Evolutionary conservation across 2,113 vertebrate species (phyloP).

Genomic region (Stigmatopora argus): DNA sequence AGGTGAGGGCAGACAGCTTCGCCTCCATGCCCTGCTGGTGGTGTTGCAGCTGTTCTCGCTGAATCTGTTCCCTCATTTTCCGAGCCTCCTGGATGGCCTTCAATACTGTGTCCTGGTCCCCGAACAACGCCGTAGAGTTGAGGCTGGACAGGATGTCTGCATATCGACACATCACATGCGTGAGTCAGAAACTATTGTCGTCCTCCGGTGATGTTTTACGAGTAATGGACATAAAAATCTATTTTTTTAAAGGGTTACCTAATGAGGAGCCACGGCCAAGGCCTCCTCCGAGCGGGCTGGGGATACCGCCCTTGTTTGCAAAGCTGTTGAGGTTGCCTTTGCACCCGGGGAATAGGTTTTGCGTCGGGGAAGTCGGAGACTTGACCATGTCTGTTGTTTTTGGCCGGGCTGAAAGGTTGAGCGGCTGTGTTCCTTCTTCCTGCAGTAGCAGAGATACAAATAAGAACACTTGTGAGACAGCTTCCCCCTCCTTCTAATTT

Average conservation of each 20-base stretch:
- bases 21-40: constrained; percentile 89
- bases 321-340: constrained; percentile 88
- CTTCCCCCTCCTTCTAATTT: constrained; percentile 39
- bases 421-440: constrained; percentile 96
- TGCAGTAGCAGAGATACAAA: constrained; percentile 62
- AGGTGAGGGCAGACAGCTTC: constrained; percentile 85
- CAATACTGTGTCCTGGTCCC: constrained; percentile 99
- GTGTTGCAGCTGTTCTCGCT: constrained; percentile 84
- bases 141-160: constrained; percentile 97
- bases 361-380: constrained; percentile 90
- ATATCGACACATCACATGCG: constrained; percentile 7
- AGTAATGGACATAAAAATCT: not conserved
- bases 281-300: constrained; percentile 80
- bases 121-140: constrained; percentile 94
- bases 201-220: not conserved
- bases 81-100: constrained; percentile 99
- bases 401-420: constrained; percentile 94
- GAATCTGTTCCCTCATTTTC: constrained; percentile 98
- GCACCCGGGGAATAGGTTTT: constrained; percentile 85
- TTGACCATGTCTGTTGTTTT: constrained; percentile 91
- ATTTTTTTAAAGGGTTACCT: constrained; percentile 72
- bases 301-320: constrained; percentile 83
- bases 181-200: not conserved
- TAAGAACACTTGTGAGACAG: constrained; percentile 73
- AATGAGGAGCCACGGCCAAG: constrained; percentile 88